Conservation (phyloP, 2,888 invertebrate genomes). For the Lithodes maja region DNA sequence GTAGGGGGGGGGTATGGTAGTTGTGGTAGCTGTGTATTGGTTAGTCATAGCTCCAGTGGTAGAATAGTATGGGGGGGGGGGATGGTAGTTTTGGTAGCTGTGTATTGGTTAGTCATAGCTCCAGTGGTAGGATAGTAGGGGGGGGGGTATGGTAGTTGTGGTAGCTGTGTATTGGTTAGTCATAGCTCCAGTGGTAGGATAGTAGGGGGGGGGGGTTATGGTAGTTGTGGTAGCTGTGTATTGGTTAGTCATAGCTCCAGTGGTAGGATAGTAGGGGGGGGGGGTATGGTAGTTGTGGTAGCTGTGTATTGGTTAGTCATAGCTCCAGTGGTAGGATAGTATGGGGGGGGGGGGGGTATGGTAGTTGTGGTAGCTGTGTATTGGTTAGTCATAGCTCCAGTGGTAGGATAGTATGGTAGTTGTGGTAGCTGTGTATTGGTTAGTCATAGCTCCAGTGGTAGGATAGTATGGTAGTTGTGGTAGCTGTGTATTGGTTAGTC, state of each 20-base stretch:
- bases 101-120: neutral
- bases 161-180: neutral
- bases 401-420: neutral
- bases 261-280: too few relatives aligned
- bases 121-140: too few relatives aligned
- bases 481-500: neutral
- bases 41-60: too few relatives aligned
- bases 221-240: neutral
- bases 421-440: neutral
- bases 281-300: slow-evolving; percentile 7
- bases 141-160: too few relatives aligned
- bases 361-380: neutral
- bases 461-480: neutral
- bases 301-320: neutral
- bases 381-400: neutral
- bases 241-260: too few relatives aligned
- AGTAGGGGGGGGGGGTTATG: too few relatives aligned
- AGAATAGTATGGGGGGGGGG: too few relatives aligned
- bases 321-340: neutral
- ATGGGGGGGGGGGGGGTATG: too few relatives aligned
- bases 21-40: neutral
- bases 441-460: neutral
- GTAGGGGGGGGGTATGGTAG: too few relatives aligned
- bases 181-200: too few relatives aligned
- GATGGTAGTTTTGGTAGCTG: neutral